Evolutionary conservation across 2,888 invertebrate species (phyloP).

Genomic region (Platypus cylindrus): DNA sequence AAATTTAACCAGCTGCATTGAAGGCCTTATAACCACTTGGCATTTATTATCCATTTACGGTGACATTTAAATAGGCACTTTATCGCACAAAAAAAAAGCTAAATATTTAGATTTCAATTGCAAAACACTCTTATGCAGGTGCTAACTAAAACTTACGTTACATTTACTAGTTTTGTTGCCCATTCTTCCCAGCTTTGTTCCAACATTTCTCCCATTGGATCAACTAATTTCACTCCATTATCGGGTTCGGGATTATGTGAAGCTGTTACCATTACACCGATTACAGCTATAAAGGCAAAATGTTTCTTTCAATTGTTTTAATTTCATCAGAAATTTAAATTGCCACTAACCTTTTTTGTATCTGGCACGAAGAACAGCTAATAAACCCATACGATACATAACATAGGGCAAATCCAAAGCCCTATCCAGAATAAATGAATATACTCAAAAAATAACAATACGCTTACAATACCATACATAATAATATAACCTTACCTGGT

Average conservation of each 20-base stretch:
- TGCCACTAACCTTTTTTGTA: constrained; percentile 54
- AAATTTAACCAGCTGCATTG: too few species aligned
- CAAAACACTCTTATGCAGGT: too few species aligned
- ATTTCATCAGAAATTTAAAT: background rate
- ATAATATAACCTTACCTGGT: constrained; percentile 47
- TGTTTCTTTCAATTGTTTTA: background rate
- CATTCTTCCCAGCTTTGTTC: constrained; percentile 82
- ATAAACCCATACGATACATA: constrained; percentile 85
- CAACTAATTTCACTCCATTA: constrained; percentile 93
- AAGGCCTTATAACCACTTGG: too few species aligned
- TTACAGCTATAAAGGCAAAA: constrained; percentile 42
- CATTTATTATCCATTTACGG: too few species aligned
- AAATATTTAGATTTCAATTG: too few species aligned
- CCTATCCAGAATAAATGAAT: constrained; percentile 41
- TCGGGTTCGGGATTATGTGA: constrained; percentile 95
- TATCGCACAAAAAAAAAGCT: too few species aligned
- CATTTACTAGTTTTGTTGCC: constrained; percentile 80
- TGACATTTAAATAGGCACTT: too few species aligned
- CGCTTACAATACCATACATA: background rate
- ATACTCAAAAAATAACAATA: background rate
- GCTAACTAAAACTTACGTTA: constrained; percentile 49
- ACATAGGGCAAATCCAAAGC: constrained; percentile 78
- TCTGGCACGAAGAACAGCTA: constrained; percentile 81
- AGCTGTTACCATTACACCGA: constrained; percentile 99
- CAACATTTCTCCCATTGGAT: constrained; percentile 95